These are phyloP conservation scores for Leptobrachium ailaonicum DNA, from an alignment of 2,113 vertebrate genomes.

Conservation along the genomic window DNA sequence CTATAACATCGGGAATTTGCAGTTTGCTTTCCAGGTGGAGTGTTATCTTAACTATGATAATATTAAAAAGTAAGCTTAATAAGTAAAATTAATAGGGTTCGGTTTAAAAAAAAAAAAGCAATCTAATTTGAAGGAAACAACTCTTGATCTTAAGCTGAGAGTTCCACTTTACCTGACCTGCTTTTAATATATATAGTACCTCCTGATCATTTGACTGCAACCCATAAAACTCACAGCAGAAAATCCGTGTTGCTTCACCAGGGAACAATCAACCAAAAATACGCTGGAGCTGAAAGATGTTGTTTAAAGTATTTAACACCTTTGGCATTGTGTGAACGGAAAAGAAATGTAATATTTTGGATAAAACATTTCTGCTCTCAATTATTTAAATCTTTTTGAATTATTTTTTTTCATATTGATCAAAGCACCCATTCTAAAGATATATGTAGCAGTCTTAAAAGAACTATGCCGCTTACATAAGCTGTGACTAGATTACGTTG, in stretches of 20 bases:
- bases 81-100: too few species aligned
- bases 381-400: conserved; percentile 14
- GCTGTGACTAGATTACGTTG: too few species aligned
- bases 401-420: not conserved
- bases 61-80: too few species aligned
- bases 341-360: conserved; percentile 52
- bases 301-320: conserved; percentile 53
- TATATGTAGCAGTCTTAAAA: too few species aligned
- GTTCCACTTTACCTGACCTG: conserved; percentile 53
- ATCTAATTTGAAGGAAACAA: conserved; percentile 54
- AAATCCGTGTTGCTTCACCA: conserved; percentile 2
- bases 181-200: conserved; percentile 50
- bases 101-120: not conserved
- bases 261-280: conserved; percentile 57
- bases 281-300: conserved; percentile 44
- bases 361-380: conserved; percentile 2
- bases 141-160: conserved; percentile 56
- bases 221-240: conserved; percentile 53
- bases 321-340: conserved; percentile 52
- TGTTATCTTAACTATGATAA: too few species aligned
- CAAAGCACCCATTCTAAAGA: too few species aligned
- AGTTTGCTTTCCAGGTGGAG: too few species aligned
- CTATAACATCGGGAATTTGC: too few species aligned
- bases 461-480: too few species aligned
- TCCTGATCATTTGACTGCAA: conserved; percentile 52